Conservation (phyloP, 1,140 invertebrate genomes). For the Drosophila arizonae region DNA sequence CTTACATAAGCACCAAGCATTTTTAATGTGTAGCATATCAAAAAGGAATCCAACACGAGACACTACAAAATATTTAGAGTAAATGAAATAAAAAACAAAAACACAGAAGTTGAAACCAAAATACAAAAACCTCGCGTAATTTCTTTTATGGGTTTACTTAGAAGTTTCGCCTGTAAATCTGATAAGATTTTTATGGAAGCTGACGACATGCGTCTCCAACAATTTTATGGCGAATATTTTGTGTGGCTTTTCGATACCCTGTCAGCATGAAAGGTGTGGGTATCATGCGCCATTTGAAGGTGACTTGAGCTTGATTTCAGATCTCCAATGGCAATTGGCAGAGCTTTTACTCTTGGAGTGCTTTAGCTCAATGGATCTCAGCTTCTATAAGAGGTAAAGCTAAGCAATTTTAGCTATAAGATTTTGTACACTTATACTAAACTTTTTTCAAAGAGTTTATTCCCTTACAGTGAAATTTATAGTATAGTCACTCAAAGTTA, state of each 20-base stretch:
- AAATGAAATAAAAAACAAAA: constrained; percentile 24
- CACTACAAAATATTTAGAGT: constrained; percentile 60
- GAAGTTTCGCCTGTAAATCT: constrained; percentile 66
- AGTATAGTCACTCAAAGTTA: neutral
- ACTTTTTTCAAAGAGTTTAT: neutral
- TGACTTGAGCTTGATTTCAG: no score
- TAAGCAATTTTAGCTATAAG: no score
- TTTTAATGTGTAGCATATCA: constrained; percentile 73
- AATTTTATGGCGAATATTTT: constrained; percentile 82
- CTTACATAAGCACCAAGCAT: constrained; percentile 72
- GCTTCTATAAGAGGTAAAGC: no score
- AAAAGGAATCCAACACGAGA: constrained; percentile 18
- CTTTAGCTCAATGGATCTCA: no score
- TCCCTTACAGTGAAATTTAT: no score
- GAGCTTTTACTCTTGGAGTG: no score
- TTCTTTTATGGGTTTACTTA: constrained; percentile 75
- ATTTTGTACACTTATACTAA: no score
- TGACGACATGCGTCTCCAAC: constrained; percentile 71
- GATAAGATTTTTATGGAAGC: constrained; percentile 78
- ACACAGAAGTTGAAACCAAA: constrained; percentile 10
- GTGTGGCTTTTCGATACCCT: constrained; percentile 46
- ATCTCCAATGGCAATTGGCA: no score
- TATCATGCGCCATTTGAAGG: neutral
- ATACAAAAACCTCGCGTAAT: constrained; percentile 35
- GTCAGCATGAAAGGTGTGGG: neutral